These are phyloP conservation scores for Phrynocephalus guinanensis DNA, from an alignment of 2,797 vertebrate species.

Conservation along the genomic window DNA sequence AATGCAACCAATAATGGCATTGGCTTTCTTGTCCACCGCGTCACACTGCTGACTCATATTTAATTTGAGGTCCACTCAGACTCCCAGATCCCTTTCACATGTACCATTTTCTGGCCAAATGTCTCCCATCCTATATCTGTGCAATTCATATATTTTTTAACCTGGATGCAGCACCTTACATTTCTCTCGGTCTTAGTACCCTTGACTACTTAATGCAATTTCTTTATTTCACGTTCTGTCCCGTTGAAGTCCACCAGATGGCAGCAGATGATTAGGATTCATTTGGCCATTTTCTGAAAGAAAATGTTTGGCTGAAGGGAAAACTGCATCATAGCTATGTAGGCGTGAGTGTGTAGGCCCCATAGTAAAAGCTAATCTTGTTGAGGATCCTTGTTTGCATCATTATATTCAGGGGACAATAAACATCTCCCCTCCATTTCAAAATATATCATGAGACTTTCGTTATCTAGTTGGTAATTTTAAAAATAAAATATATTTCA, in stretches of 20 bases:
- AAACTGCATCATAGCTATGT: neutral
- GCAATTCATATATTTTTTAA: too few species aligned
- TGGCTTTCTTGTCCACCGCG: too few species aligned
- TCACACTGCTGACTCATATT: too few species aligned
- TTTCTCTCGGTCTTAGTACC: too few species aligned
- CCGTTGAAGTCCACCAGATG: slow-evolving; percentile 64
- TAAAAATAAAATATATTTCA: neutral
- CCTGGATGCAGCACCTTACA: too few species aligned
- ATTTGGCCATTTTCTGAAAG: neutral
- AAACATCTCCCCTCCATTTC: neutral
- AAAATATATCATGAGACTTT: neutral
- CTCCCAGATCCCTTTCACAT: too few species aligned
- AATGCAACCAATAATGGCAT: too few species aligned
- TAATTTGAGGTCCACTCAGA: too few species aligned
- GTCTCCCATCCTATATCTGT: too few species aligned
- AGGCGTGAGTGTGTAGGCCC: neutral
- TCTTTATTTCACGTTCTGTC: neutral
- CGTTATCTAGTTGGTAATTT: neutral
- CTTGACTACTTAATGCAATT: too few species aligned
- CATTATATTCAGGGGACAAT: neutral
- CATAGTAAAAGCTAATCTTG: neutral
- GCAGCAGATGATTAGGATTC: slow-evolving; percentile 51
- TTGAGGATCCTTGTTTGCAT: neutral
- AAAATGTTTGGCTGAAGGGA: neutral
- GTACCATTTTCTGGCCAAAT: too few species aligned